phyloP scores from a whole-genome alignment of 2,888 invertebrate species.

The Watsonalla cultraria region DNA sequence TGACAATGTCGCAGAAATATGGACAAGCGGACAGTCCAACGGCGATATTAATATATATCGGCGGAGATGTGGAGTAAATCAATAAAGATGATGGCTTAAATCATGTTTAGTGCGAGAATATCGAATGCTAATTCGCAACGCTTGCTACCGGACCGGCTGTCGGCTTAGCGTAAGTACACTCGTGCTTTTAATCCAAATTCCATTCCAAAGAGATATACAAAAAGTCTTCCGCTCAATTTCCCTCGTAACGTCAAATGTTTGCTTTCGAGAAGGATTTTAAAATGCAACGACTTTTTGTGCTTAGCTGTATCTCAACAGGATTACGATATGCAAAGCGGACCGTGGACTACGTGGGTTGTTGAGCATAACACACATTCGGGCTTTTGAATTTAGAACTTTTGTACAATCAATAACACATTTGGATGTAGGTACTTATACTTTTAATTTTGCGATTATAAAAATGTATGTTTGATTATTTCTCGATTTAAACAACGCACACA shows the following conservation, averaged over 20 bases:
- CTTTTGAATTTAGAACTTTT: conserved; percentile 17
- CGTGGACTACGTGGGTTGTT: conserved; percentile 28
- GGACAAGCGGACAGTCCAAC: conserved; percentile 54
- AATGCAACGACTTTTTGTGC: conserved; percentile 73
- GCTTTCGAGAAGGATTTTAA: conserved; percentile 72
- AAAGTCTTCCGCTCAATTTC: conserved; percentile 68
- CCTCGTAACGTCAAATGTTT: conserved; percentile 73
- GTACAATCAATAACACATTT: background rate
- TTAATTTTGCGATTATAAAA: too few relatives aligned
- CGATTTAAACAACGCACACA: too few relatives aligned
- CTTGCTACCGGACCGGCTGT: conserved; percentile 34
- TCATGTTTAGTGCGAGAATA: conserved; percentile 33
- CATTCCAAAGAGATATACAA: conserved; percentile 43
- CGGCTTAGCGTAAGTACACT: conserved; percentile 40
- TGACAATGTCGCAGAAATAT: conserved; percentile 65
- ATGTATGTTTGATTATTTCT: too few relatives aligned
- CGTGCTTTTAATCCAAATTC: conserved; percentile 29
- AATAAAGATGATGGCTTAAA: conserved; percentile 60
- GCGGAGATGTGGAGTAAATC: conserved; percentile 63
- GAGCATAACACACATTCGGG: conserved; percentile 37
- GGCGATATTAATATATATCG: conserved; percentile 69
- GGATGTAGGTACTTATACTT: too few relatives aligned
- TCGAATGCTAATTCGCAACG: conserved; percentile 29
- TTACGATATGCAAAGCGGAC: conserved; percentile 67
- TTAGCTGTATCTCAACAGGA: conserved; percentile 46